Base-by-base conservation (phyloP, 1,140 invertebrate genomes). In the Rhopalosiphum maidis region DNA sequence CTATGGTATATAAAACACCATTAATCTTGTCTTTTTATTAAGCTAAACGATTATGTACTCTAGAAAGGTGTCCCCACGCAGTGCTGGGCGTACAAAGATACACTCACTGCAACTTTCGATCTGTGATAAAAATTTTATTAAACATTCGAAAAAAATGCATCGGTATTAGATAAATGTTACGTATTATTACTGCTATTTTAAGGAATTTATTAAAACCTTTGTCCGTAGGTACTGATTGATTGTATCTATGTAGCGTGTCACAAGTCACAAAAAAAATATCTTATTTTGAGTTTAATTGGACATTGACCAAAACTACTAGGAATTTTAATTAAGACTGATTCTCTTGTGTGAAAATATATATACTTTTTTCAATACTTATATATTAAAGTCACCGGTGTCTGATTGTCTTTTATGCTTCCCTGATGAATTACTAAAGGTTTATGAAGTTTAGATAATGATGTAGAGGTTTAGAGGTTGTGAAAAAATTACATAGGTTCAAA, bases 1-100 rank as follows among this genome's bases (percentile, higher is more conserved):
- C 23, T 41, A 37, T 8, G 0, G 51, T 22, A 51, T 35, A 89
- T 54, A 55, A 89, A 30, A 55, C 22, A 55, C 87, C 48, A 89
- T 89, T 89, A 54, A 89, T 89, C 87, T 55, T 22, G 87, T 37
- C 22, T 51, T 89, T 89, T 89, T 89, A 89, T 89, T 89, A 89
- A 89, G 87, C 87, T 41, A 55, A 55, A 55, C 87, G 87, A 88
- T 35, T 77, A 77, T 83, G 35, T 37, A 83, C 77, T 37, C 22
- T 23, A 21, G 35, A 83, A 37, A 83, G 35, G 77, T 83, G 60
- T 77, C 15, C 15, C 30, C 30, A 1, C n/a, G 11, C 60, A n/a
- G 5, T 77, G 37, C 11, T 5, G 25, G 30, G 23, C 25, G 85
- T 30, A 46, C 37, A 37, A 41, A 85, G 41, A 86, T 46, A 15